Evolutionary conservation across 2,113 vertebrate genomes (phyloP).

Genomic region (Hemichromis elongatus): DNA sequence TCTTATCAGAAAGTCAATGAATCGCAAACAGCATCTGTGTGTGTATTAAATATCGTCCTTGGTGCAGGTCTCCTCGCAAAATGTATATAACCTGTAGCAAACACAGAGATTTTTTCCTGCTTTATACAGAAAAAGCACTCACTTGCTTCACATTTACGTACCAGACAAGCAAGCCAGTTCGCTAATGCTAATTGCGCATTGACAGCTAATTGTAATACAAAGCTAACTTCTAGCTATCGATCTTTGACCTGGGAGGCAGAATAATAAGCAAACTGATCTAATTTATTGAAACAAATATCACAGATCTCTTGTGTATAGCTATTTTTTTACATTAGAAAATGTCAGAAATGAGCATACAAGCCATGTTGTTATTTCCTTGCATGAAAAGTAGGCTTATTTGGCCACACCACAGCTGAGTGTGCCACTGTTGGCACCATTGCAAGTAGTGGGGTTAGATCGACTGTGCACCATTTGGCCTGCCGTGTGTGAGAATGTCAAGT

Average conservation of each 20-base stretch:
- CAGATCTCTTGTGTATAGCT: background rate
- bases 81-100: background rate
- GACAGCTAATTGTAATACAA: background rate
- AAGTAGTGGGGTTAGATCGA: background rate
- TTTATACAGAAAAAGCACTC: background rate
- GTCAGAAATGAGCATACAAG: background rate
- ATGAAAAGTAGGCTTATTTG: background rate
- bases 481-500: slow-evolving; percentile 50
- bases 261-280: background rate
- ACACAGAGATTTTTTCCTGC: background rate
- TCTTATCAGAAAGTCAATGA: slow-evolving; percentile 38
- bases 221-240: too few species aligned
- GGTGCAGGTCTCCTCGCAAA: background rate
- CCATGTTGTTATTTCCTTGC: background rate
- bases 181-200: background rate
- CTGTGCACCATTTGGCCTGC: background rate
- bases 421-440: background rate
- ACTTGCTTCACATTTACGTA: background rate
- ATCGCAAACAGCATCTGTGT: slow-evolving; percentile 10
- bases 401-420: background rate
- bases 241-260: background rate
- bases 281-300: too few species aligned
- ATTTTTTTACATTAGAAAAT: background rate
- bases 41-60: slow-evolving; percentile 24
- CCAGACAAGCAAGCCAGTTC: background rate